These are phyloP conservation scores for Corythaixoides concolor DNA, from an alignment of 2,113 vertebrate genomes.

Conservation along the genomic window DNA sequence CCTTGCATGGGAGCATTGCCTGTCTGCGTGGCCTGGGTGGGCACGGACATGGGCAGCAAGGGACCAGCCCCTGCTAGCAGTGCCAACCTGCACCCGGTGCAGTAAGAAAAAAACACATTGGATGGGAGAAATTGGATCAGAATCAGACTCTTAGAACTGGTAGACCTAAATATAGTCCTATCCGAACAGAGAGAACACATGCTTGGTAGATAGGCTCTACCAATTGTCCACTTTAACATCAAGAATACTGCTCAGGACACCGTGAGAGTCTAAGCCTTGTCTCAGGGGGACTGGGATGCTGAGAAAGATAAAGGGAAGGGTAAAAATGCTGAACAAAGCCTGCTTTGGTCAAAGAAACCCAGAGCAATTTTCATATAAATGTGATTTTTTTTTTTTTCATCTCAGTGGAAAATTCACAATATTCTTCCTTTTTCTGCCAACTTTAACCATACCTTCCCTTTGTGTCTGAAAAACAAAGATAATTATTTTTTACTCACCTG, in stretches of 20 bases:
- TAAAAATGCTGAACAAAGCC: neutral
- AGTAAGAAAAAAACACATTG: neutral
- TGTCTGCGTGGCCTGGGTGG: neutral
- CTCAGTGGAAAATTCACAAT: neutral
- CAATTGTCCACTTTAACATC: neutral
- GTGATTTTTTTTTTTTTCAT: neutral
- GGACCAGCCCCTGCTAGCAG: too few species aligned
- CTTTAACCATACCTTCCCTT: neutral
- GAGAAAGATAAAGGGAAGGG: neutral
- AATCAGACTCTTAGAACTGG: neutral
- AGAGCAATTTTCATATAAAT: neutral
- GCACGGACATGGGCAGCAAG: neutral
- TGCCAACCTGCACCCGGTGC: fast-evolving
- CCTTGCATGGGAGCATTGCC: fast-evolving
- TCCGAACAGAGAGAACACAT: neutral
- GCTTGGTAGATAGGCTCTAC: neutral
- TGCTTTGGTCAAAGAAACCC: neutral
- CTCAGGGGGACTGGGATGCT: neutral
- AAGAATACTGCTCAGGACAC: neutral
- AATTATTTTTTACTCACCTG: slow-evolving; percentile 55
- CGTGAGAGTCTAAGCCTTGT: neutral
- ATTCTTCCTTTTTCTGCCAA: neutral
- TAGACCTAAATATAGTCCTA: neutral
- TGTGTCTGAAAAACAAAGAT: slow-evolving; percentile 18
- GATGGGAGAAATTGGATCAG: neutral